phyloP scores from a whole-genome alignment of 2,888 invertebrate genomes.

The Deilephila porcellus region DNA sequence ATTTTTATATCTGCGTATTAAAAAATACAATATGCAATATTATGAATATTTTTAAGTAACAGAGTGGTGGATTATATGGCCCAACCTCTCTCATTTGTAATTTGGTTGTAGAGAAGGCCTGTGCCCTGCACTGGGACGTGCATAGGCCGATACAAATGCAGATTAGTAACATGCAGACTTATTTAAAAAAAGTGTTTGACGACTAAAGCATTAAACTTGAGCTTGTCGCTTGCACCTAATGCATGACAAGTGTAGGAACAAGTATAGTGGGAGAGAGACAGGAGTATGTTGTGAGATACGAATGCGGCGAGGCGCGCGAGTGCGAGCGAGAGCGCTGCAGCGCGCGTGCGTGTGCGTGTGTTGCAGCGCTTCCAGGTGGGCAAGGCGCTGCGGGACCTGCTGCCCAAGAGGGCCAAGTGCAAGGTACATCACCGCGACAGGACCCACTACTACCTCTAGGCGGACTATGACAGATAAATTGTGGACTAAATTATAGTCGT shows the following conservation, averaged over 20 bases:
- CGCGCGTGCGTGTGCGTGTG: constrained; percentile 53
- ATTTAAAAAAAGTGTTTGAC: background rate
- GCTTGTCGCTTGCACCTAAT: background rate
- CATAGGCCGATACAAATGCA: too few relatives aligned
- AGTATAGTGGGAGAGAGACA: constrained; percentile 32
- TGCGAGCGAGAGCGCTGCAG: constrained; percentile 46
- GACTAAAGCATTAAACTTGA: background rate
- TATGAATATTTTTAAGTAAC: too few relatives aligned
- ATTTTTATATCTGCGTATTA: too few relatives aligned
- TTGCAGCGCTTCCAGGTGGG: constrained; percentile 74
- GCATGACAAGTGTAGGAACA: background rate
- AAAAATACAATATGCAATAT: too few relatives aligned
- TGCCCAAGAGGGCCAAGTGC: constrained; percentile 66
- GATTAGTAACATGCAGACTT: background rate
- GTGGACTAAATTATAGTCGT: too few relatives aligned
- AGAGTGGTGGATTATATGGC: too few relatives aligned
- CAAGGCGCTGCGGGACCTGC: constrained; percentile 67
- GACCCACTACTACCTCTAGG: too few relatives aligned
- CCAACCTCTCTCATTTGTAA: too few relatives aligned
- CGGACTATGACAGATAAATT: too few relatives aligned
- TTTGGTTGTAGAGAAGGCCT: too few relatives aligned
- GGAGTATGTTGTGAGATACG: constrained; percentile 33
- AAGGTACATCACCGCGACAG: constrained; percentile 57
- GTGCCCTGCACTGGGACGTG: too few relatives aligned
- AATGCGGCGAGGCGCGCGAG: constrained; percentile 35